Evolutionary conservation across 2,888 invertebrate genomes (phyloP).

Genomic region (Melikaiella ostensackeni): DNA sequence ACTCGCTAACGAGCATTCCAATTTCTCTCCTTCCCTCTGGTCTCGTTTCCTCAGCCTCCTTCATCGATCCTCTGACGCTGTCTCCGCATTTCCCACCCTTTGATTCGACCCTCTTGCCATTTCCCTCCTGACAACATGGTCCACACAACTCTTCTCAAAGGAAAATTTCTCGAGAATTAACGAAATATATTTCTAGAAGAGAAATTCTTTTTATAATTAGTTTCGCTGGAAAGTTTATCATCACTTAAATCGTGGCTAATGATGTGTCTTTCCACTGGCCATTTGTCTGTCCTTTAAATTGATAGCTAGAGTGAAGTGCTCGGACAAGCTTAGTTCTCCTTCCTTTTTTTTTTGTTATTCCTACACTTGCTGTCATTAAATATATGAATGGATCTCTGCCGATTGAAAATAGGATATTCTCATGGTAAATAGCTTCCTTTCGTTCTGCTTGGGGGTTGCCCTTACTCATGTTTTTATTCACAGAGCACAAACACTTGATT

Average conservation of each 20-base stretch:
- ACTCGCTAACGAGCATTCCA: slow-evolving; percentile 77
- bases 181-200: neutral
- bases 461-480: neutral
- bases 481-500: neutral
- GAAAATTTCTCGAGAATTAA: neutral
- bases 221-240: slow-evolving; percentile 1
- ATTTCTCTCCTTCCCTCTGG: slow-evolving; percentile 61
- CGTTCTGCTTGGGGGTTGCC: neutral
- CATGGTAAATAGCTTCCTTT: neutral
- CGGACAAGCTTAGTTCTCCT: neutral
- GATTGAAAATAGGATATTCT: neutral
- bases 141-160: neutral
- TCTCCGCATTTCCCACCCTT: slow-evolving; percentile 48
- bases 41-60: slow-evolving; percentile 46
- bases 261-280: slow-evolving; percentile 5
- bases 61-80: slow-evolving; percentile 40
- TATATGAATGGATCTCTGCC: neutral
- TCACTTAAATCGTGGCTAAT: neutral
- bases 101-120: slow-evolving; percentile 44
- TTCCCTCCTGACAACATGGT: slow-evolving; percentile 45
- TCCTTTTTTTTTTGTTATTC: neutral
- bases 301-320: neutral
- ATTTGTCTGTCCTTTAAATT: slow-evolving; percentile 2
- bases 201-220: neutral
- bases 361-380: neutral